Evolutionary conservation across 2,797 vertebrate genomes (phyloP).

Genomic region (Acrocephalus scirpaceus): DNA sequence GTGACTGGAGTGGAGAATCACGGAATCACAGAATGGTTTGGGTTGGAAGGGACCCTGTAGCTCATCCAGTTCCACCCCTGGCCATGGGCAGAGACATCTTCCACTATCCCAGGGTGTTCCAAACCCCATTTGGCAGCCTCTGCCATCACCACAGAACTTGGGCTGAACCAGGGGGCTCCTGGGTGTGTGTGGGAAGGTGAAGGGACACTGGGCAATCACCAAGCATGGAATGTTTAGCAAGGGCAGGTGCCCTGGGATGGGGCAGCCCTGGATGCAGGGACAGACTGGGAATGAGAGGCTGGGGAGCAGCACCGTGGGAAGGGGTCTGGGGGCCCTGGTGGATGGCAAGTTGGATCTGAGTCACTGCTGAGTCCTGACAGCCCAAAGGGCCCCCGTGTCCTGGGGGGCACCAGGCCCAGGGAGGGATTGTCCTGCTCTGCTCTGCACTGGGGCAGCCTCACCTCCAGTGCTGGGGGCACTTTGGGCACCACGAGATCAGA

Average conservation of each 20-base stretch:
- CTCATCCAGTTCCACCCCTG: background rate
- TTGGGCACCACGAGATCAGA: background rate
- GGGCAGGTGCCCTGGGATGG: background rate
- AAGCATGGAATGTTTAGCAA: fast-evolving
- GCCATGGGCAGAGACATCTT: background rate
- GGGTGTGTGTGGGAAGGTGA: fast-evolving
- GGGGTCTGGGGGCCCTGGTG: background rate
- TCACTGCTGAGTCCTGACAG: background rate
- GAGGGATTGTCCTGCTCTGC: background rate
- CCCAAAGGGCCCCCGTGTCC: background rate
- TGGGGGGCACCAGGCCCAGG: background rate
- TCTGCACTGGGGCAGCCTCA: background rate
- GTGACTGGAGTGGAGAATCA: background rate
- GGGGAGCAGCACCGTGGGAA: background rate
- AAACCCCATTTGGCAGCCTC: background rate
- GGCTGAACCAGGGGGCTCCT: background rate
- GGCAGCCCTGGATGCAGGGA: background rate
- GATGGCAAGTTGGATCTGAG: background rate
- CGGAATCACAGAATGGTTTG: fast-evolving
- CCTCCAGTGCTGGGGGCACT: background rate
- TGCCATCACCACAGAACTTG: background rate
- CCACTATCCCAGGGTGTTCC: background rate
- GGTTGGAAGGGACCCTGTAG: background rate
- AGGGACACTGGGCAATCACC: background rate
- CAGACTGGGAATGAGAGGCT: background rate